A percentile compares a stretch with the other conserved stretches of the same genome.
These are phyloP conservation scores for Phalacrocorax carbo DNA, from an alignment of 2,113 vertebrate genomes.

Conservation along the genomic window DNA sequence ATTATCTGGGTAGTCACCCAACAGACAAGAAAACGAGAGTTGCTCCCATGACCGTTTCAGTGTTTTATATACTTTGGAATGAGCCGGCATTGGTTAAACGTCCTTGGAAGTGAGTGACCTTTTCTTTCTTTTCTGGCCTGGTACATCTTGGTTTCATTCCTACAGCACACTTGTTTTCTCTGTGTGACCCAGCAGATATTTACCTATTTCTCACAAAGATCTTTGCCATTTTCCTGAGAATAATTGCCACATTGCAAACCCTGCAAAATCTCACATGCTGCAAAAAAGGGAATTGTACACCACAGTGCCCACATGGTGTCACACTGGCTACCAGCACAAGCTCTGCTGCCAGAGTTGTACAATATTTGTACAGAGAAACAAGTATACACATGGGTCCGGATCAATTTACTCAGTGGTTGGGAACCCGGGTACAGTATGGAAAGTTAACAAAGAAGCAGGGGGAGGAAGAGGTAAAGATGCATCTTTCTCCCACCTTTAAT, in stretches of 20 bases:
- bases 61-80: background rate
- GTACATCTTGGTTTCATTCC: background rate
- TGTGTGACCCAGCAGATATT: background rate
- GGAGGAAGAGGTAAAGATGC: background rate
- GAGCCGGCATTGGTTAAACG: background rate
- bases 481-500: background rate
- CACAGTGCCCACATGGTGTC: rapidly evolving
- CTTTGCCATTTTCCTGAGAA: background rate
- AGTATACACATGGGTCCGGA: background rate
- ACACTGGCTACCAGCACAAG: rapidly evolving
- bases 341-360: background rate
- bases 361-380: background rate
- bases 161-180: rapidly evolving
- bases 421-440: background rate
- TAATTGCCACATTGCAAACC: background rate
- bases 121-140: background rate
- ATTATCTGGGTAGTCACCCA: background rate
- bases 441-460: background rate
- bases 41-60: background rate
- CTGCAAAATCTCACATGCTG: rapidly evolving
- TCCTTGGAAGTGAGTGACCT: background rate
- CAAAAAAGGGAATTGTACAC: background rate
- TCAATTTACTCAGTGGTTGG: background rate
- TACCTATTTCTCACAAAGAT: background rate
- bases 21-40: background rate